Conservation (phyloP, 2,797 vertebrate species). For the Holocentrus rufus region DNA sequence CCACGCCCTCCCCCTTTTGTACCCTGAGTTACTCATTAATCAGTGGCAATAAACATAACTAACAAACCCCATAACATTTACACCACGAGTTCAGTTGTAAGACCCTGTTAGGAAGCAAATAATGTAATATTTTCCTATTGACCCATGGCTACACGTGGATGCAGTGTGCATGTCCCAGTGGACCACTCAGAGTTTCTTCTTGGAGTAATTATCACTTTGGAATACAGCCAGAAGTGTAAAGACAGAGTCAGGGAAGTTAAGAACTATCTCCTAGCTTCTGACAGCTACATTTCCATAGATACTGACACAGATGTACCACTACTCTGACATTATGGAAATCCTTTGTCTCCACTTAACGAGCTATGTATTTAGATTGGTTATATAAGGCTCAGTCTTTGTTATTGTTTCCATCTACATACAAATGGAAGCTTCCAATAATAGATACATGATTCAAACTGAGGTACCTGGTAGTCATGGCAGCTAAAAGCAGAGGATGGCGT, state of each 20-base stretch:
- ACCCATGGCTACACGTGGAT: background rate
- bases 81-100: slow-evolving; percentile 8
- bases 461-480: too few relatives aligned
- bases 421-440: background rate
- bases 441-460: background rate
- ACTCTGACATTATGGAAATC: background rate
- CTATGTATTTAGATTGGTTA: background rate
- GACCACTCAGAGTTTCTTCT: background rate
- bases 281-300: slow-evolving; percentile 9
- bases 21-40: slow-evolving; percentile 82
- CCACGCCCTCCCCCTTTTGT: slow-evolving; percentile 66
- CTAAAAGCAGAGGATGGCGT: background rate
- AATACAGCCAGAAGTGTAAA: background rate
- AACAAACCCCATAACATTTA: slow-evolving; percentile 30
- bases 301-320: slow-evolving; percentile 1
- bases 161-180: background rate
- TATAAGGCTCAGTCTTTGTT: background rate
- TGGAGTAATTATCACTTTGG: background rate
- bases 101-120: slow-evolving; percentile 2
- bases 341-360: background rate
- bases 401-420: background rate
- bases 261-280: slow-evolving; percentile 1
- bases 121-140: background rate
- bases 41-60: slow-evolving; percentile 70
- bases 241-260: background rate